Percentiles rank a stretch among this genome's conserved stretches.
These are phyloP conservation scores for Poecilia wingei DNA, from an alignment of 2,797 vertebrate genomes.

Conservation along the genomic window DNA sequence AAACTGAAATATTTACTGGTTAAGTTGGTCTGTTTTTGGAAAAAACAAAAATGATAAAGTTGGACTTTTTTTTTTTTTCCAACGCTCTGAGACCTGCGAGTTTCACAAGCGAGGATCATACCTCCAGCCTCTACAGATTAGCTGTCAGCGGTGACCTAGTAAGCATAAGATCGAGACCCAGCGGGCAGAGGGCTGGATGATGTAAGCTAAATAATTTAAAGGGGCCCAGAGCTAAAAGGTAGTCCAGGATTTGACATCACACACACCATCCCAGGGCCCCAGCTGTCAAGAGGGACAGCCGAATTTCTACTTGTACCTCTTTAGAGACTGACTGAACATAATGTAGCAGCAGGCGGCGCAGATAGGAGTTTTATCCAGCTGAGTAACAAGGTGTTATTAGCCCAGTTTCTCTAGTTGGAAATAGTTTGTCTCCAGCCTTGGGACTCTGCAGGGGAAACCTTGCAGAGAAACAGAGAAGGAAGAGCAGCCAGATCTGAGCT, in stretches of 20 bases:
- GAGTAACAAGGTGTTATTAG: conserved; percentile 31
- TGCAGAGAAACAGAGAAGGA: conserved; percentile 24
- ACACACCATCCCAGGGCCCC: conserved; percentile 8
- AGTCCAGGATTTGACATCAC: conserved; percentile 11
- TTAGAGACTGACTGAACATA: neutral
- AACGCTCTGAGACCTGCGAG: neutral
- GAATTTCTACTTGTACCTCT: neutral
- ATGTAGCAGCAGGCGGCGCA: conserved; percentile 10
- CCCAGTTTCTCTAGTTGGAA: conserved; percentile 34
- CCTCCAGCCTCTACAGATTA: conserved; percentile 14
- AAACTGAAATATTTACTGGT: neutral
- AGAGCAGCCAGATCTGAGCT: conserved; percentile 24
- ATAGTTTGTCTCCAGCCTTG: conserved; percentile 26
- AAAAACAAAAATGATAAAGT: neutral
- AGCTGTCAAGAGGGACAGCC: conserved; percentile 1
- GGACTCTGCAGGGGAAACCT: conserved; percentile 14
- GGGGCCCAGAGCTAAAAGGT: neutral
- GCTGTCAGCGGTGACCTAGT: conserved; percentile 21
- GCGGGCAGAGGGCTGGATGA: conserved; percentile 14
- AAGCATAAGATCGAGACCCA: conserved; percentile 7
- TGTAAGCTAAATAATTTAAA: conserved; percentile 42
- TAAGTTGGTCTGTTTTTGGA: neutral
- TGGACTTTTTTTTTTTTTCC: neutral
- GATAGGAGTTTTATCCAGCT: conserved; percentile 6
- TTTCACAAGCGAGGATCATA: neutral